phyloP scores from a whole-genome alignment of 2,888 invertebrate species.

The Sylvicola fuscatus region DNA sequence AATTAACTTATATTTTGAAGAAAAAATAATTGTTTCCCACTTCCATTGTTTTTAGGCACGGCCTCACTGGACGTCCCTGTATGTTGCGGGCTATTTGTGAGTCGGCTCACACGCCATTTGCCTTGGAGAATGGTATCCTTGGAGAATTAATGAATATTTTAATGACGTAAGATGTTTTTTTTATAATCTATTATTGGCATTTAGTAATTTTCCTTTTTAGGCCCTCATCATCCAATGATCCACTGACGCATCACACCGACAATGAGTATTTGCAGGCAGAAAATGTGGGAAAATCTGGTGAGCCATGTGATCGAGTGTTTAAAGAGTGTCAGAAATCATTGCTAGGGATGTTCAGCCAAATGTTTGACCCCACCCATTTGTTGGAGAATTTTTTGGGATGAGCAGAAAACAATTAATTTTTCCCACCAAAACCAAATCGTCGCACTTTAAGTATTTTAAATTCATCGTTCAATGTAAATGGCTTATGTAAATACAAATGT shows the following conservation, averaged over 20 bases:
- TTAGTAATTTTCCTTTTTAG: constrained; percentile 20
- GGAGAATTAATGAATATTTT: constrained; percentile 55
- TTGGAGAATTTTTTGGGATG: too few relatives aligned
- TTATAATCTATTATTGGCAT: not conserved
- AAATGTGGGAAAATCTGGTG: constrained; percentile 32
- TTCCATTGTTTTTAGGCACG: constrained; percentile 26
- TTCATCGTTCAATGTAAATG: too few relatives aligned
- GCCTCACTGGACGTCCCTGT: constrained; percentile 45
- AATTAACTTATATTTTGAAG: constrained; percentile 2
- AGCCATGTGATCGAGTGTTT: constrained; percentile 17
- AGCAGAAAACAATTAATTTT: too few relatives aligned
- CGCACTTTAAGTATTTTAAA: too few relatives aligned
- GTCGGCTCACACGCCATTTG: constrained; percentile 44
- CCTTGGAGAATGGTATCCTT: constrained; percentile 45
- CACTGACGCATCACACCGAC: constrained; percentile 39
- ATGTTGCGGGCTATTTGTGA: constrained; percentile 58
- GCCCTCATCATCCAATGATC: constrained; percentile 47
- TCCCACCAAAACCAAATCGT: too few relatives aligned
- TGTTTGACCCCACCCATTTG: too few relatives aligned
- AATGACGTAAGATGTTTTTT: constrained; percentile 38
- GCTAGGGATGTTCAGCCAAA: constrained; percentile 7
- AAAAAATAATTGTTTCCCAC: not conserved
- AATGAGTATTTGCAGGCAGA: constrained; percentile 58
- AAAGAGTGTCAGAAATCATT: constrained; percentile 16
- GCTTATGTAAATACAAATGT: too few relatives aligned